phyloP scores from a whole-genome alignment of 1,140 invertebrate genomes.

The Coptotermes formosanus region DNA sequence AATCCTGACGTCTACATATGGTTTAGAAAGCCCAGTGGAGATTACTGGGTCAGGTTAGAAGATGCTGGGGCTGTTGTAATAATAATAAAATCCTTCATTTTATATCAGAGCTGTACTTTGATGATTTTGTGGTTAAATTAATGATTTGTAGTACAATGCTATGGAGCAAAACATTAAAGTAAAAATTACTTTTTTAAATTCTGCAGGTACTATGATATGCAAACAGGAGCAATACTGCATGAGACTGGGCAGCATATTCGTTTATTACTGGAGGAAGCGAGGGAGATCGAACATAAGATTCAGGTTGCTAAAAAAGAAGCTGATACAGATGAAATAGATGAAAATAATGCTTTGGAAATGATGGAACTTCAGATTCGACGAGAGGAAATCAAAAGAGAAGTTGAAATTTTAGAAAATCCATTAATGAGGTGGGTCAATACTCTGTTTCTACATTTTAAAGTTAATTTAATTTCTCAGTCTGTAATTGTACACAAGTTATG shows the following conservation, averaged over 20 bases:
- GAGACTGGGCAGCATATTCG: neutral
- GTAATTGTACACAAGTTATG: too few species aligned
- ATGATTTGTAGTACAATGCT: too few species aligned
- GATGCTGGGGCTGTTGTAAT: too few species aligned
- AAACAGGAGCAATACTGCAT: neutral
- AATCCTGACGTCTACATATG: too few species aligned
- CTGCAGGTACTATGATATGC: slow-evolving; percentile 1
- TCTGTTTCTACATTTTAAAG: too few species aligned
- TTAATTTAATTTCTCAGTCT: too few species aligned
- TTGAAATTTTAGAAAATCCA: slow-evolving; percentile 2
- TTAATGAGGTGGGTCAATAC: neutral
- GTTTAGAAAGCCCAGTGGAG: too few species aligned
- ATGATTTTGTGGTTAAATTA: too few species aligned
- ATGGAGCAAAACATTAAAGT: too few species aligned
- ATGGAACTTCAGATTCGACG: neutral
- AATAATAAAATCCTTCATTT: too few species aligned
- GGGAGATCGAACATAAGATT: neutral
- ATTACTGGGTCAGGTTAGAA: too few species aligned
- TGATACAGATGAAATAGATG: neutral
- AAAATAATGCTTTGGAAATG: neutral
- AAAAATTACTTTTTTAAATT: neutral
- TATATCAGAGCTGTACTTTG: too few species aligned
- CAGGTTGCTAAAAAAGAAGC: neutral
- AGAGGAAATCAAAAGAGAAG: neutral
- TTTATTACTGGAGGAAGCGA: neutral